These are phyloP conservation scores for Andrena haemorrhoa DNA, from an alignment of 2,888 invertebrate genomes.

Conservation along the genomic window DNA sequence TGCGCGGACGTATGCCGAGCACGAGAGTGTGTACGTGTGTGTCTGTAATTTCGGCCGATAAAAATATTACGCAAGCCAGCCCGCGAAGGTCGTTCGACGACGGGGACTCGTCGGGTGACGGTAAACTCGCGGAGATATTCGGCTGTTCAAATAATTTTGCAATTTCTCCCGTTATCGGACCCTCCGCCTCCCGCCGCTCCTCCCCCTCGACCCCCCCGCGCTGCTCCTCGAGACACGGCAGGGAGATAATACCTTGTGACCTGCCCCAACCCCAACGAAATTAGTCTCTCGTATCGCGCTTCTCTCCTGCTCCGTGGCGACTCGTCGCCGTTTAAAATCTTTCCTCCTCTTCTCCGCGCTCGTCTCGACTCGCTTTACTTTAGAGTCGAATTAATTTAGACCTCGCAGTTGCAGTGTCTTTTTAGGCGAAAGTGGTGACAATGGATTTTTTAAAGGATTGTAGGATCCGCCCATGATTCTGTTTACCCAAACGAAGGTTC, in stretches of 20 bases:
- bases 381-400: too few species aligned
- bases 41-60: conserved; percentile 81
- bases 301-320: conserved; percentile 1
- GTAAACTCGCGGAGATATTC: conserved; percentile 52
- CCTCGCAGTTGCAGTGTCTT: too few species aligned
- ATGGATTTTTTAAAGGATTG: neutral
- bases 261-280: conserved; percentile 81
- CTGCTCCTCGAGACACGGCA: neutral
- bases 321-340: conserved; percentile 6
- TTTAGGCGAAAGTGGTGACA: neutral
- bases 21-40: conserved; percentile 26
- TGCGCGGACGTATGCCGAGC: conserved; percentile 34
- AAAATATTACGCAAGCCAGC: conserved; percentile 83
- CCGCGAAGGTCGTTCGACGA: conserved; percentile 80
- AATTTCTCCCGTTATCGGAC: conserved; percentile 58
- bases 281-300: conserved; percentile 63
- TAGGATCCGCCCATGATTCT: neutral
- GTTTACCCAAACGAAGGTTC: too few species aligned
- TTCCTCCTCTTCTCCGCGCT: neutral
- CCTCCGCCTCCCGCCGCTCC: neutral
- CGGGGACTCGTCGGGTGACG: conserved; percentile 40
- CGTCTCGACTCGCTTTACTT: too few species aligned
- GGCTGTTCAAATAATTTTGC: conserved; percentile 57
- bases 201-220: neutral
- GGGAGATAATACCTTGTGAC: conserved; percentile 75